These are phyloP conservation scores for Drosophila diplacantha DNA, from an alignment of 2,888 invertebrate species.

Conservation along the genomic window DNA sequence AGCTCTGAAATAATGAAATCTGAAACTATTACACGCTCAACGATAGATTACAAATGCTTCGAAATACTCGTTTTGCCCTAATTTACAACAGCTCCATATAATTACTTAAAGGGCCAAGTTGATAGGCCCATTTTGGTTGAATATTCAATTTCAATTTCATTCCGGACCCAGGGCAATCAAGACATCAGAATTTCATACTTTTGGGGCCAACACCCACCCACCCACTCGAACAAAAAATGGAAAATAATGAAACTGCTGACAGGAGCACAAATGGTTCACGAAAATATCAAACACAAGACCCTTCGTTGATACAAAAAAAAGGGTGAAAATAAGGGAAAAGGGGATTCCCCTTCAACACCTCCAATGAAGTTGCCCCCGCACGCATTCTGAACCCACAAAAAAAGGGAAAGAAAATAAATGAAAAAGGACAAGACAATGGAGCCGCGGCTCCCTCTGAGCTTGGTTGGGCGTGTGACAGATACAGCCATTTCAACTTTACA, in stretches of 20 bases:
- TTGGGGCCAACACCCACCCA: not conserved
- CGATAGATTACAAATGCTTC: not conserved
- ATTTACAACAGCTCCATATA: not conserved
- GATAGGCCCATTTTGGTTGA: slow-evolving; percentile 17
- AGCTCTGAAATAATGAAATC: not conserved
- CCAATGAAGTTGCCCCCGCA: not conserved
- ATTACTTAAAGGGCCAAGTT: not conserved
- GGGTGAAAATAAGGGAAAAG: slow-evolving; percentile 1
- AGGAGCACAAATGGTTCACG: slow-evolving; percentile 33
- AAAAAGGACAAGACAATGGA: slow-evolving; percentile 29
- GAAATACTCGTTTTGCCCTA: not conserved
- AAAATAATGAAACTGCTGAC: slow-evolving; percentile 45
- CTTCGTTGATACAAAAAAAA: not conserved
- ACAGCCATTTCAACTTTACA: slow-evolving; percentile 56
- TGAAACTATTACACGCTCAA: not conserved
- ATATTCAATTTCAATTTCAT: slow-evolving; percentile 35
- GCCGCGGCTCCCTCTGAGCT: not conserved
- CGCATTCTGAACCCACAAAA: not conserved
- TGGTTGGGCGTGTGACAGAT: slow-evolving; percentile 40
- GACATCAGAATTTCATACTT: slow-evolving; percentile 31
- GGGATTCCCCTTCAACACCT: slow-evolving; percentile 30
- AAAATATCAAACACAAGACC: slow-evolving; percentile 30
- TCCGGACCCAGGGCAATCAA: slow-evolving; percentile 23
- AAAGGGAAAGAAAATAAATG: slow-evolving; percentile 8
- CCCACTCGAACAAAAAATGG: slow-evolving; percentile 23